phyloP scores from a whole-genome alignment of 2,113 vertebrate genomes.

The Pycnonotus jocosus region DNA sequence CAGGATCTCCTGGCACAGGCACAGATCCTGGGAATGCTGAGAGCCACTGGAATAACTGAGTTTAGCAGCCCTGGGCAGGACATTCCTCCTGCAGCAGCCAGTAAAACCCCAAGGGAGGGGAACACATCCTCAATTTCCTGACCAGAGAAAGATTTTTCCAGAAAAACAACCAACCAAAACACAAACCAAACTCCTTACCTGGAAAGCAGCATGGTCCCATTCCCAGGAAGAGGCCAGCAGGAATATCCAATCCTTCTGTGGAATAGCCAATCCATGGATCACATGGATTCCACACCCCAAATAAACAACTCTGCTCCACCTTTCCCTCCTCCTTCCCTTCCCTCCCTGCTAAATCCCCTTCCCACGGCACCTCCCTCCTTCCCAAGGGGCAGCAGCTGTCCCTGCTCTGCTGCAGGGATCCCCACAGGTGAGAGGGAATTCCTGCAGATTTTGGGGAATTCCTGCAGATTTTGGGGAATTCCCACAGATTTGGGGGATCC shows the following conservation, averaged over 20 bases:
- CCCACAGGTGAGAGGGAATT: not conserved
- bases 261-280: accelerated
- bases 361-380: not conserved
- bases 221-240: accelerated
- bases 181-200: not conserved
- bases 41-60: accelerated
- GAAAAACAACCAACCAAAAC: not conserved
- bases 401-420: not conserved
- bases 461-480: not conserved
- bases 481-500: not conserved
- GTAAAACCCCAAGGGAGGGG: accelerated
- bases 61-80: not conserved
- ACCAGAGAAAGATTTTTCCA: not conserved
- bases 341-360: not conserved
- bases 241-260: accelerated
- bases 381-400: not conserved
- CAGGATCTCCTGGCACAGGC: no score
- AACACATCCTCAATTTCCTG: accelerated
- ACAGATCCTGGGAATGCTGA: accelerated
- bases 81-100: not conserved
- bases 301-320: accelerated
- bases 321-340: accelerated
- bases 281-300: accelerated
- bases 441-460: not conserved
- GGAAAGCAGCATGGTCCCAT: accelerated